Evolutionary conservation across 2,888 invertebrate genomes (phyloP).

Genomic region (Clistopyga incitator): DNA sequence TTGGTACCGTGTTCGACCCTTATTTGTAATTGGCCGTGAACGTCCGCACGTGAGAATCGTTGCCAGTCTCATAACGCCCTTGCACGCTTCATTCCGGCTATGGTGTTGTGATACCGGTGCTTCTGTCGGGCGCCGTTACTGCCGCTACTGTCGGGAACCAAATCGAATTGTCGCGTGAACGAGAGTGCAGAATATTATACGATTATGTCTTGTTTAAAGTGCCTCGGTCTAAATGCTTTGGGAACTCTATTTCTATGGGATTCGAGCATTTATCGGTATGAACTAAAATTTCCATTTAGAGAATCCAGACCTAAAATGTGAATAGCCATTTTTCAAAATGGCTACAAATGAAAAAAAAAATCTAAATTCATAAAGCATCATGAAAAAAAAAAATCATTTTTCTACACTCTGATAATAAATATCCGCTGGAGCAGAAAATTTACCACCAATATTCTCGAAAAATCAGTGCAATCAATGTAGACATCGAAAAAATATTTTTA

Average conservation of each 20-base stretch:
- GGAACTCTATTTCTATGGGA: background rate
- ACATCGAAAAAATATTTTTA: no score
- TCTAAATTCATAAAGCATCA: no score
- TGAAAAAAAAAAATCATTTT: no score
- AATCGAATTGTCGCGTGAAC: conserved; percentile 59
- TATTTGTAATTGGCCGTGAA: conserved; percentile 75
- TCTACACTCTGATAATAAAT: no score
- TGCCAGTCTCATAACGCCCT: conserved; percentile 58
- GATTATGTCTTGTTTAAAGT: conserved; percentile 51
- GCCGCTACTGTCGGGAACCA: background rate
- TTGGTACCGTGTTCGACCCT: conserved; percentile 68
- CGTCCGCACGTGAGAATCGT: conserved; percentile 70
- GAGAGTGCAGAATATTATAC: conserved; percentile 34
- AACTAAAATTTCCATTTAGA: background rate
- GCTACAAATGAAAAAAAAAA: no score
- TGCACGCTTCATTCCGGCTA: conserved; percentile 31
- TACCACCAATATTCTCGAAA: no score
- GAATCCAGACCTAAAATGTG: no score
- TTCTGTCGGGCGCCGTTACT: background rate
- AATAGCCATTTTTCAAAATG: no score
- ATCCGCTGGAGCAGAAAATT: no score
- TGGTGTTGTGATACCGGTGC: background rate
- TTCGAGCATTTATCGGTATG: conserved; percentile 3
- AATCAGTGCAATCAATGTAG: no score
- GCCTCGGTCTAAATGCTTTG: conserved; percentile 13